Evolutionary conservation across 2,888 invertebrate species (phyloP), one percentile per base, ranked within the genome.

Genomic region (Saturnia japonica): DNA sequence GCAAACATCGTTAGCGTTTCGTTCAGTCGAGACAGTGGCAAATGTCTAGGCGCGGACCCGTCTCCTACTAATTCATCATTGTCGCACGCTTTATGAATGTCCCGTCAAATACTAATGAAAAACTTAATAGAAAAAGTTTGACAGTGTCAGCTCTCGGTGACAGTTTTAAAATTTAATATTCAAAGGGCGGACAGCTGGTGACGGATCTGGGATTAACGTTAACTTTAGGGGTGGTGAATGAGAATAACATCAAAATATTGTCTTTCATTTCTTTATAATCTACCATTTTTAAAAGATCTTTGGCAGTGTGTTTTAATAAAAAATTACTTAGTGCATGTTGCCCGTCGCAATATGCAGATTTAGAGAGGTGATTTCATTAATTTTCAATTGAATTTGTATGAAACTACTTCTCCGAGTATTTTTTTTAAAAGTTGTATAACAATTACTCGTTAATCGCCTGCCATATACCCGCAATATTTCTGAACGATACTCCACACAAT

Each of bases 81-180:
- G 90, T 90, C 57, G 25, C 91, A 69, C 77, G 79, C 83, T 82
- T 91, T 91, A 92, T 91, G 91, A 91, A 91, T 88, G 89, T 88
- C 85, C 91, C 88, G 91, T 91, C 93, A 91, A 85, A 87, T 82
- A 82, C 82, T 88, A 89, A 91, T 91, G 91, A 88, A 88, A 91
- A 90, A 92, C 88, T 91, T 93, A 90, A 91, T 92, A 92, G 91
- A 92, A 93, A 91, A 92, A 93, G 85, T 93, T 92, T 86, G 89
- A 91, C 90, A 86, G 82, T 84, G 88, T 82, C 90, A 89, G 87
- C 78, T 77, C 82, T 76, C 74, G 76, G 81, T 88, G 91, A 91
- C 91, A 90, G 87, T 60, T 86, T 88, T 84, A 86, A 77, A 88
- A 87, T 91, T 91, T 90, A 91, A 92, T 91, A 88, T 90, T 85